phyloP scores from a whole-genome alignment of 2,797 vertebrate species.

The Carapus acus region DNA sequence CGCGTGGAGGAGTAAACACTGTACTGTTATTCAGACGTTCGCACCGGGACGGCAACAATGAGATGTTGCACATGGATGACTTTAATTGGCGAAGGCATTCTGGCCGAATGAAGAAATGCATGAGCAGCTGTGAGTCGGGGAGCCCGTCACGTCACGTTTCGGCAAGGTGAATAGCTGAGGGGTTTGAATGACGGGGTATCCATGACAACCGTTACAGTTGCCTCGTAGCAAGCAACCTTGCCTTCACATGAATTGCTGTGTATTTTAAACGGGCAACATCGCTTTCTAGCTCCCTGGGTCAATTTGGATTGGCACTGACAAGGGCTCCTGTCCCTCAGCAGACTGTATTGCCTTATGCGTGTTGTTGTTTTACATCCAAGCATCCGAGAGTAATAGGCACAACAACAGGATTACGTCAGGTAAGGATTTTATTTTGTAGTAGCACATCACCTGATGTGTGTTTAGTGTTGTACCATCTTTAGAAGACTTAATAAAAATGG shows the following conservation, averaged over 20 bases:
- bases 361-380: constrained; percentile 31
- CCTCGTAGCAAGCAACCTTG: constrained; percentile 23
- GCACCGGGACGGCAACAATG: constrained; percentile 34
- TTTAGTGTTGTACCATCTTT: not conserved
- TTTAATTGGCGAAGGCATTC: constrained; percentile 41
- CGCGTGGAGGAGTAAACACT: constrained; percentile 11
- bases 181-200: constrained; percentile 43
- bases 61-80: constrained; percentile 25
- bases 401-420: constrained; percentile 14
- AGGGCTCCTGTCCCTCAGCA: constrained; percentile 1
- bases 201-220: constrained; percentile 39
- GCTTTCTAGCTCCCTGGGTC: constrained; percentile 15
- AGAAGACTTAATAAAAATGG: not conserved
- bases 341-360: constrained; percentile 15
- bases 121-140: constrained; percentile 33
- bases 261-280: constrained; percentile 25
- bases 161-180: constrained; percentile 22
- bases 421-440: constrained; percentile 4
- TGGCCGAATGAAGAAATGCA: constrained; percentile 29
- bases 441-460: constrained; percentile 6
- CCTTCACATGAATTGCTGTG: constrained; percentile 19
- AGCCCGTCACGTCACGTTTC: constrained; percentile 39
- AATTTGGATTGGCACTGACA: constrained; percentile 1
- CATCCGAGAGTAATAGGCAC: constrained; percentile 12
- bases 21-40: constrained; percentile 22